Evolutionary conservation across 2,888 invertebrate genomes (phyloP), one percentile per base, ranked within the genome.

Genomic region (Habroteleia sp.): DNA sequence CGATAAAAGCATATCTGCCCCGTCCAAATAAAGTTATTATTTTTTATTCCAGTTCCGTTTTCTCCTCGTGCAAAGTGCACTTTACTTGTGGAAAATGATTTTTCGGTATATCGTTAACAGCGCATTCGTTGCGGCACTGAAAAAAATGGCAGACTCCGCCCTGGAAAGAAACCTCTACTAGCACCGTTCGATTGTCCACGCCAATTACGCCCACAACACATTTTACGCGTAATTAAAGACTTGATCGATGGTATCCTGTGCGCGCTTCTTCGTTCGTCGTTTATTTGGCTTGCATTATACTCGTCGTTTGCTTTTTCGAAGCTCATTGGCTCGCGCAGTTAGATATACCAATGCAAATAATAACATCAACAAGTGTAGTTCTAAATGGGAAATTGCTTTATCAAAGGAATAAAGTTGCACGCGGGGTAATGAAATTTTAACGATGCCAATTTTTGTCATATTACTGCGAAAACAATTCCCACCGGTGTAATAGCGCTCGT

Each of bases 201-300:
- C 68, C 68, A 68, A 68, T 68, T 68, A 68, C 68, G 68, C 68
- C 68, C 50, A 58, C 68, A 50, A 68, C 58, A 50, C 68, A 58
- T 68, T 68, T 68, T 68, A 50, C 68, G 68, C 68, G 68, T 68
- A 58, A 68, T 68, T 68, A 68, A 68, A 68, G 68, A 7, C 68
- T 68, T 58, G 68, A 68, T 68, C 58, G 68, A 68, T 66, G 66
- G 66, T 56, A 66, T 66, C 66, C 66, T 66, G 56, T 65, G 31
- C 39, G 13, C 29, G 54, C 46, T 41, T 56, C 56, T 56, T 66
- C 46, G 23, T 25, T 35, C 37, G 31, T 20, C 31, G 44, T 48
- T 62, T 56, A 66, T 66, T 65, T 65, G 35, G 37, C 23, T 27
- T 44, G 44, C 44, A 46, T 44, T 65, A 65, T 44, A 44, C 52